Percentiles rank a stretch among this genome's conserved stretches.
Conservation (phyloP, 2,797 vertebrate species). For the Sebastes minor region DNA sequence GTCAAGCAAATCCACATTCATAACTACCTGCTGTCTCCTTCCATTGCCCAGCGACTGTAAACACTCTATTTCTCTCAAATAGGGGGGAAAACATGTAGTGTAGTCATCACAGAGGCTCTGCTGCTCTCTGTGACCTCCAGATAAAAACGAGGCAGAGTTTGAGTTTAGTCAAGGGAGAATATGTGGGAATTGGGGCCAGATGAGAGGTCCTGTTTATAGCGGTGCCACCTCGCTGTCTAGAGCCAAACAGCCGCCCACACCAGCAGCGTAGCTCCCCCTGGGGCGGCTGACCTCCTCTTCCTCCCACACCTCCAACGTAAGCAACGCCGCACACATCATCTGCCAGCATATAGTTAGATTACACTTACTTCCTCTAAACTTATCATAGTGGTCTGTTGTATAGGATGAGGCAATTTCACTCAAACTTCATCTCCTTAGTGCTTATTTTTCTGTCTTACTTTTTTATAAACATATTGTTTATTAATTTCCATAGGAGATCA, state of each 20-base stretch:
- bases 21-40: conserved; percentile 12
- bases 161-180: conserved; percentile 39
- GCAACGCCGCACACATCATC: conserved; percentile 22
- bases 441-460: rapidly evolving
- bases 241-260: conserved; percentile 63
- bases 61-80: conserved; percentile 14
- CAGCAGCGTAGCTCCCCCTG: conserved; percentile 30
- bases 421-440: background rate
- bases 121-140: conserved; percentile 33
- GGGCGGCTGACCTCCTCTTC: conserved; percentile 37
- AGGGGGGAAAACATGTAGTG: background rate
- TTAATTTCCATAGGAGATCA: too few relatives aligned
- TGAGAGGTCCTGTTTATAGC: conserved; percentile 69
- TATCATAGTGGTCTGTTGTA: background rate
- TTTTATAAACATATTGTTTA: too few relatives aligned
- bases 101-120: conserved; percentile 40
- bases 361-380: conserved; percentile 8
- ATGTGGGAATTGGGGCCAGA: conserved; percentile 61
- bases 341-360: conserved; percentile 10
- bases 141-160: conserved; percentile 48
- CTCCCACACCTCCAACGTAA: conserved; percentile 49
- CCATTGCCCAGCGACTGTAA: background rate
- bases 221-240: conserved; percentile 58
- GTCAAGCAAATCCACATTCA: conserved; percentile 25
- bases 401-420: background rate